These are phyloP conservation scores for Spondyliosoma cantharus DNA, from an alignment of 2,797 vertebrate genomes.

Conservation along the genomic window DNA sequence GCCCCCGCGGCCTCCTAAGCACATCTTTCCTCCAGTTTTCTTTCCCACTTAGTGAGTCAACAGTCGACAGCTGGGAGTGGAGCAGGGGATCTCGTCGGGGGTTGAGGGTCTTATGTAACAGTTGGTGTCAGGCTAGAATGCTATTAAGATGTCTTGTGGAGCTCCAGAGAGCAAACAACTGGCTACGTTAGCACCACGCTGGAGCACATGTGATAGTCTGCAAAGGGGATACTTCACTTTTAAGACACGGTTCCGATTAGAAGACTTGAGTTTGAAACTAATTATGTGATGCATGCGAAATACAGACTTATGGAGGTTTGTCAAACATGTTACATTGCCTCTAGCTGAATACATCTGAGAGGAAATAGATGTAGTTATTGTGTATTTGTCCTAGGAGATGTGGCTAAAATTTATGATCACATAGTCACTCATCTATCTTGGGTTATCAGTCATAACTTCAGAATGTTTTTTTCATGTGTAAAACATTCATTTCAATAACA, in stretches of 20 bases:
- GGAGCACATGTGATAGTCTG: constrained; percentile 30
- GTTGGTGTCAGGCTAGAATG: constrained; percentile 60
- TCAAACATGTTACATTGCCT: background rate
- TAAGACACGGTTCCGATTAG: constrained; percentile 10
- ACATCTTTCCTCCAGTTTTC: constrained; percentile 52
- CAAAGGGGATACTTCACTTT: constrained; percentile 12
- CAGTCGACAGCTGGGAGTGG: constrained; percentile 65
- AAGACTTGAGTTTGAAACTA: constrained; percentile 19
- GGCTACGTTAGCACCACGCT: constrained; percentile 13
- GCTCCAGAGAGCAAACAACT: constrained; percentile 34
- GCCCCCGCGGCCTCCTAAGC: constrained; percentile 19
- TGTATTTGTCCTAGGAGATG: background rate
- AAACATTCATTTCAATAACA: background rate
- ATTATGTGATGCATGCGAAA: constrained; percentile 9
- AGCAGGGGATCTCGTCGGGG: constrained; percentile 48
- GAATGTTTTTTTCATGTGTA: background rate
- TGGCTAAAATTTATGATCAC: background rate
- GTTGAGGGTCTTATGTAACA: constrained; percentile 68
- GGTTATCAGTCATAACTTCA: background rate
- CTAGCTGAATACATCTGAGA: background rate
- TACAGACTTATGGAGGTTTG: background rate
- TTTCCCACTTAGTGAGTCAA: constrained; percentile 69
- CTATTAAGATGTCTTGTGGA: constrained; percentile 71
- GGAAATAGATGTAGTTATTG: background rate
- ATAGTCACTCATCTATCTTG: background rate